These are phyloP conservation scores for Helicoverpa assulta DNA, from an alignment of 2,888 invertebrate species.

Conservation along the genomic window DNA sequence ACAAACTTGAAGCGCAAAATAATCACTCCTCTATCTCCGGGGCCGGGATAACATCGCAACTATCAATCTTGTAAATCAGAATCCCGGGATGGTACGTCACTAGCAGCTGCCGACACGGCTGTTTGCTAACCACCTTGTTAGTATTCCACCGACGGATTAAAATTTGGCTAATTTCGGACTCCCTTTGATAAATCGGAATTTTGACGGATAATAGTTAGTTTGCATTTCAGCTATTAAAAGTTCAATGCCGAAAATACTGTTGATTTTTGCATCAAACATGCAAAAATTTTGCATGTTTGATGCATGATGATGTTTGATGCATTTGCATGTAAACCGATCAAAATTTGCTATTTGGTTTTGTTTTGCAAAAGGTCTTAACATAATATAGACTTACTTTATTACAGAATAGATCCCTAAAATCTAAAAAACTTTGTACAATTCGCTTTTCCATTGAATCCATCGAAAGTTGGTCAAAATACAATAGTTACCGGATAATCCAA, in stretches of 20 bases:
- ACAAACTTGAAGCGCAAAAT: not conserved
- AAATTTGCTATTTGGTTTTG: too few species aligned
- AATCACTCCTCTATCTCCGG: not conserved
- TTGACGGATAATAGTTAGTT: constrained; percentile 34
- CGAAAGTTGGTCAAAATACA: too few species aligned
- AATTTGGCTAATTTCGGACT: constrained; percentile 59
- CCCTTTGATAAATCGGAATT: constrained; percentile 46
- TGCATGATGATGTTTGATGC: too few species aligned
- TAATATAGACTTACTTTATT: too few species aligned
- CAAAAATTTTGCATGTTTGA: too few species aligned
- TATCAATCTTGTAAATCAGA: not conserved
- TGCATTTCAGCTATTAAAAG: constrained; percentile 36
- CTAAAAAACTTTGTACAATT: too few species aligned
- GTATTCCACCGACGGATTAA: constrained; percentile 53
- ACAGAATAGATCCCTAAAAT: too few species aligned
- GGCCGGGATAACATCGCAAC: constrained; percentile 9
- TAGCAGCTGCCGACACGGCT: constrained; percentile 42
- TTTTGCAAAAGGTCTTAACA: too few species aligned
- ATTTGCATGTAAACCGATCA: not conserved
- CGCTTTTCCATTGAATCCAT: too few species aligned
- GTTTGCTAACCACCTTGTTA: constrained; percentile 55
- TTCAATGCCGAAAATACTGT: not conserved
- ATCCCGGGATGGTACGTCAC: constrained; percentile 21
- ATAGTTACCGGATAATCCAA: too few species aligned
- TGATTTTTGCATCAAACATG: constrained; percentile 5